A percentile compares a stretch with the other conserved stretches of the same genome.
These are phyloP conservation scores for Pagetopsis macropterus DNA, from an alignment of 2,797 vertebrate species.

Conservation along the genomic window DNA sequence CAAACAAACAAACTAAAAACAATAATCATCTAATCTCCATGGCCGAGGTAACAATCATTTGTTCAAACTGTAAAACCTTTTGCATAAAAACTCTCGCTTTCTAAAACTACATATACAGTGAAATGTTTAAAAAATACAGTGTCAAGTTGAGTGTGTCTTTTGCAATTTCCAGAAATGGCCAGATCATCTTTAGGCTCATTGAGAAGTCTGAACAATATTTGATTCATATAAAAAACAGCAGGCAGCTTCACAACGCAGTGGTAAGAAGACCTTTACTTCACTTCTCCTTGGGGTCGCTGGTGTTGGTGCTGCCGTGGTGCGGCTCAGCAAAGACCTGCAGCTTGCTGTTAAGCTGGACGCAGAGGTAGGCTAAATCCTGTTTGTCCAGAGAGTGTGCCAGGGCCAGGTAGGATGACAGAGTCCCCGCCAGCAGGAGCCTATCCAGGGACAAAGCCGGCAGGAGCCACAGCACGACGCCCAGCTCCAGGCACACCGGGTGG, in stretches of 20 bases:
- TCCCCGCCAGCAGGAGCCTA: conserved; percentile 85
- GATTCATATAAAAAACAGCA: conserved; percentile 2
- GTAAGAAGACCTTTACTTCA: conserved; percentile 29
- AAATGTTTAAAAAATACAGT: conserved; percentile 6
- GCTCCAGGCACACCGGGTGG: conserved; percentile 91
- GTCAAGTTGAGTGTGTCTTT: conserved; percentile 15
- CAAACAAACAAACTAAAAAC: too few relatives aligned
- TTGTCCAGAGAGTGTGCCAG: conserved; percentile 89
- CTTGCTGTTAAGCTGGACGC: conserved; percentile 85
- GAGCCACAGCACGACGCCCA: conserved; percentile 89
- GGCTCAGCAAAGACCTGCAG: conserved; percentile 80
- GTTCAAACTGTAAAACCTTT: conserved; percentile 1
- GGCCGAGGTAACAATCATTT: background rate
- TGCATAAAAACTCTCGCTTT: conserved; percentile 7
- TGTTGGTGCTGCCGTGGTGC: conserved; percentile 25
- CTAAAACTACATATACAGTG: conserved; percentile 1
- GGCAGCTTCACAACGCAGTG: conserved; percentile 6
- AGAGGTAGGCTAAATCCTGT: conserved; percentile 89
- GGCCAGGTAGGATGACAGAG: conserved; percentile 86
- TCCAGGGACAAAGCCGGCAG: conserved; percentile 89
- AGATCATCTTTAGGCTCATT: background rate
- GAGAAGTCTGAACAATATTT: conserved; percentile 3
- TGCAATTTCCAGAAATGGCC: background rate
- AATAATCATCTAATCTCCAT: too few relatives aligned
- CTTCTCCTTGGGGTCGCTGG: conserved; percentile 57